Conservation (phyloP, 2,797 vertebrate genomes). For the Phoebastria nigripes region DNA sequence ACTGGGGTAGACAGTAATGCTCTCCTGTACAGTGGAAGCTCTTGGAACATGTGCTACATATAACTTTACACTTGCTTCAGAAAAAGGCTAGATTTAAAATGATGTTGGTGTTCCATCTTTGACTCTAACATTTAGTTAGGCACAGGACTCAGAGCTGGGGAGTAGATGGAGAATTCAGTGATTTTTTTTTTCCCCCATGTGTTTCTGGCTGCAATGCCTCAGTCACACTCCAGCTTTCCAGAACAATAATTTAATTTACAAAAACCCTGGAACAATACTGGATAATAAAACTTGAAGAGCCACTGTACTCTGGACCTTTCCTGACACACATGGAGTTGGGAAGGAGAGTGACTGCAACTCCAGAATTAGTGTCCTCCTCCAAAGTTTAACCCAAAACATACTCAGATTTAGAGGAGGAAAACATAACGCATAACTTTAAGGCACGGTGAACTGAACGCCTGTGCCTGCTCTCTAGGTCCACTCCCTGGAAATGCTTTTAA, state of each 20-base stretch:
- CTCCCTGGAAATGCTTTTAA: neutral
- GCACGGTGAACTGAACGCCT: rapidly evolving
- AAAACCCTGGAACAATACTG: neutral
- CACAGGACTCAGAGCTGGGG: neutral
- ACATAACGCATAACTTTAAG: neutral
- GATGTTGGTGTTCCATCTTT: neutral
- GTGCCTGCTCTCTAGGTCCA: neutral
- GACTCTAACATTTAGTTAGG: neutral
- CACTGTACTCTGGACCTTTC: neutral
- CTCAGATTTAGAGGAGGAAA: neutral
- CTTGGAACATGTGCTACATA: neutral
- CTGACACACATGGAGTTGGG: neutral
- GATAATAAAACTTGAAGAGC: neutral
- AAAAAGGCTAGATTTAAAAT: neutral
- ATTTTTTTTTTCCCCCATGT: neutral
- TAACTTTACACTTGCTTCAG: neutral
- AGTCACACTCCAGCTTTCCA: neutral
- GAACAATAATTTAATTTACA: neutral
- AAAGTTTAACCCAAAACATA: neutral
- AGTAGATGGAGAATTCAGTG: neutral
- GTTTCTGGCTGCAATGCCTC: neutral
- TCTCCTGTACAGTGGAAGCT: neutral
- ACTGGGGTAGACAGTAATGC: neutral
- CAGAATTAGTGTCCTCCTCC: neutral
- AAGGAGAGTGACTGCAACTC: neutral